These are phyloP conservation scores for Oryctolagus cuniculus DNA, from an alignment of 2,113 vertebrate species.

Conservation along the genomic window mOryCun1.1 NC_091441.1:87442501-87443000, in stretches of 20 bases:
- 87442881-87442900: conserved; percentile 94
- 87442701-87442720: conserved; percentile 92
- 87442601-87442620: conserved; percentile 82
- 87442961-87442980: conserved; percentile 96
- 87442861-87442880: conserved; percentile 94
- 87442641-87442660: conserved; percentile 77
- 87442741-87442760: conserved; percentile 97
- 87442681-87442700: conserved; percentile 87
- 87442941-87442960: conserved; percentile 94
- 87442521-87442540: conserved; percentile 90
- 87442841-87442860: conserved; percentile 94
- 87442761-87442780: conserved; percentile 99
- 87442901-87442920: conserved; percentile 99
- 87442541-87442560: conserved; percentile 86
- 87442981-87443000: conserved; percentile 95
- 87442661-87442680: conserved; percentile 74
- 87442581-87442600: conserved; percentile 84
- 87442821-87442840: conserved; percentile 94
- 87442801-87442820: conserved; percentile 97
- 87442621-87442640: conserved; percentile 78
- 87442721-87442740: conserved; percentile 98
- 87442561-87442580: conserved; percentile 72
- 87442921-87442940: conserved; percentile 99
- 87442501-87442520: conserved; percentile 87
- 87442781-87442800: conserved; percentile 99